Percentiles rank a stretch among this genome's conserved stretches.
Conservation (phyloP, 2,888 invertebrate species). For the Drosophila tanythrix region DNA sequence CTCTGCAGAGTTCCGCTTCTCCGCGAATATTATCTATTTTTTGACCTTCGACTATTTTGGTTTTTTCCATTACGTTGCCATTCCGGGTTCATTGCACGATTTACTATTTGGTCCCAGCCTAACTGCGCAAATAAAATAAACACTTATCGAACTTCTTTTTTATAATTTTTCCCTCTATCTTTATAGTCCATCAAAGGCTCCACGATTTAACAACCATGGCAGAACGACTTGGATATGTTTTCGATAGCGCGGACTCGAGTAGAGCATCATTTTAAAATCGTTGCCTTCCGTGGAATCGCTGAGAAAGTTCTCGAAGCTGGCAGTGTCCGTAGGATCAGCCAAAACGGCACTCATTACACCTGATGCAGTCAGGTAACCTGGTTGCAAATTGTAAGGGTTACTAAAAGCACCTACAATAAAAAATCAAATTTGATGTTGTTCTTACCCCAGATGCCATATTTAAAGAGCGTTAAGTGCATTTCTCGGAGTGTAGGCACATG, state of each 20-base stretch:
- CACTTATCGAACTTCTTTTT: background rate
- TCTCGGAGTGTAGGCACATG: conserved; percentile 72
- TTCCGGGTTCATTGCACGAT: background rate
- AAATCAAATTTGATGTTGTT: too few relatives aligned
- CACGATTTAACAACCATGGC: conserved; percentile 81
- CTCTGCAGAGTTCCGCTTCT: background rate
- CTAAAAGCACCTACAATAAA: background rate
- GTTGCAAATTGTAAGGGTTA: background rate
- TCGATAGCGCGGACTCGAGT: conserved; percentile 68
- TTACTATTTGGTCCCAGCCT: background rate
- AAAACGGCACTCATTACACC: conserved; percentile 74
- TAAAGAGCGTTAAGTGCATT: conserved; percentile 69
- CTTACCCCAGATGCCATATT: conserved; percentile 76
- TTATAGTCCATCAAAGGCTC: conserved; percentile 45
- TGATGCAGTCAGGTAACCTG: conserved; percentile 61
- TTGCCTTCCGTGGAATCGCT: conserved; percentile 42
- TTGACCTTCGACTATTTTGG: background rate
- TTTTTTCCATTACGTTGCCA: background rate
- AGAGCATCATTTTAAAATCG: conserved; percentile 59
- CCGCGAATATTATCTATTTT: background rate
- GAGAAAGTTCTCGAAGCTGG: conserved; percentile 67
- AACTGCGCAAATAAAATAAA: background rate
- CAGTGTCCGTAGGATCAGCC: conserved; percentile 61
- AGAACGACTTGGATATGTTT: conserved; percentile 71
- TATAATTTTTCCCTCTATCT: background rate